Evolutionary conservation across 1,140 invertebrate species (phyloP), one percentile per base, ranked within the genome.

Genomic region (Tachypleus tridentatus): DNA sequence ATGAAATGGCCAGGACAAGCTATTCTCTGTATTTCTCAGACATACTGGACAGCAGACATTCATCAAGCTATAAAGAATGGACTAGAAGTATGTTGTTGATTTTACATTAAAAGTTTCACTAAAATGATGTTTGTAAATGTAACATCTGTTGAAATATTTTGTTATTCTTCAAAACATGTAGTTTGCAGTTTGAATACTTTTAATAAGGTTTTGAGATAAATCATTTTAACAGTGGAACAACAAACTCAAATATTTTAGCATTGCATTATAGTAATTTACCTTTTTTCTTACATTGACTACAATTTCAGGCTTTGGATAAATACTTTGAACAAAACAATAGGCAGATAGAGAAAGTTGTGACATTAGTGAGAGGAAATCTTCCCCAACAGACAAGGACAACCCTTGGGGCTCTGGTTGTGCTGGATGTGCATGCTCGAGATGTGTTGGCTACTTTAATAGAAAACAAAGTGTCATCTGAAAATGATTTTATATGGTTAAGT

Each of bases 401-500:
- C 3, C 79, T 97, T 29, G 86, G 89, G 59, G 88, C 90, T 3
- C 75, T 97, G 60, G 88, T 97, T 57, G 91, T 96, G 4, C 74
- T 97, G 59, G 93, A 97, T 75, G 93, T 97, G 0, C 93, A 98
- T 76, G 88, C 91, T 1, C 79, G 91, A 71, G 93, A 97, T 77
- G 89, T 95, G 1, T 76, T 96, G 4, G 80, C 82, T 49, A 81
- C 84, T 53, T 77, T 97, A 5, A 84, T 87, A 10, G 78, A 84
- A 0, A 81, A 85, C 50, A 80, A 84, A 58, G 85, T 95, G 47
- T 67, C 70, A 4, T 81, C 80, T 52, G 81, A 86, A 57, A 85
- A 87, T 68, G 92, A 97, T 73, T 97, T 97, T 74, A 84, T 88
- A 62, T 98, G 95, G 95, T 77, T 96, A 4, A 89, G 87, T 74